These are phyloP conservation scores for Cydia splendana DNA, from an alignment of 1,140 invertebrate genomes.

Conservation along the genomic window DNA sequence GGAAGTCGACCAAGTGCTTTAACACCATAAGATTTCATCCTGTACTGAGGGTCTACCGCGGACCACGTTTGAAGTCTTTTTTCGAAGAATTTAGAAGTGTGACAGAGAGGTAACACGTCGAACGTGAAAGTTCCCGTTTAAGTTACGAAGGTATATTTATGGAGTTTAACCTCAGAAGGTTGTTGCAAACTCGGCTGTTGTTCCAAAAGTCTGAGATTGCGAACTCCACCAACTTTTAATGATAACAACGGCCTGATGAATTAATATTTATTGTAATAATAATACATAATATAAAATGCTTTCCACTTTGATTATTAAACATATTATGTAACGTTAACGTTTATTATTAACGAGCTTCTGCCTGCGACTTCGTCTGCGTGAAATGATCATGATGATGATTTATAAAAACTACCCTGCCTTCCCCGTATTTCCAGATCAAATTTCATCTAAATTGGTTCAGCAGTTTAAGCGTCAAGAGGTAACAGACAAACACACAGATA, in stretches of 20 bases:
- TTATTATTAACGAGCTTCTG: neutral
- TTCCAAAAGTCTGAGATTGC: constrained; percentile 28
- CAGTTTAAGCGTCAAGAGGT: no score
- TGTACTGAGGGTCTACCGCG: neutral
- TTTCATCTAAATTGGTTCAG: no score
- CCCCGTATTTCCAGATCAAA: no score
- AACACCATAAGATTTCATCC: neutral
- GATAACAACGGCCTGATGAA: constrained; percentile 28
- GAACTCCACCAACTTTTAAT: constrained; percentile 27
- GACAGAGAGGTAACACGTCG: no score
- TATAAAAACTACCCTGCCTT: no score
- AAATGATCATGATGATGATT: no score
- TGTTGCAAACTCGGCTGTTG: constrained; percentile 3
- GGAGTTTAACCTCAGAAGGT: constrained; percentile 16
- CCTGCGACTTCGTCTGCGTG: no score
- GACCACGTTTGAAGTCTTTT: no score
- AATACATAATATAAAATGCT: neutral
- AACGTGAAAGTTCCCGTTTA: neutral
- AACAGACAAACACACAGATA: no score
- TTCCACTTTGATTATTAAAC: neutral
- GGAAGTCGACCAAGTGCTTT: no score
- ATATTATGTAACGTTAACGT: neutral
- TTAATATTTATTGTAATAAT: constrained; percentile 26
- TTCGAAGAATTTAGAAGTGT: no score
- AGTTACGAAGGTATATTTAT: constrained; percentile 1